phyloP scores from a whole-genome alignment of 2,888 invertebrate genomes.

The Morinoia aosen region DNA sequence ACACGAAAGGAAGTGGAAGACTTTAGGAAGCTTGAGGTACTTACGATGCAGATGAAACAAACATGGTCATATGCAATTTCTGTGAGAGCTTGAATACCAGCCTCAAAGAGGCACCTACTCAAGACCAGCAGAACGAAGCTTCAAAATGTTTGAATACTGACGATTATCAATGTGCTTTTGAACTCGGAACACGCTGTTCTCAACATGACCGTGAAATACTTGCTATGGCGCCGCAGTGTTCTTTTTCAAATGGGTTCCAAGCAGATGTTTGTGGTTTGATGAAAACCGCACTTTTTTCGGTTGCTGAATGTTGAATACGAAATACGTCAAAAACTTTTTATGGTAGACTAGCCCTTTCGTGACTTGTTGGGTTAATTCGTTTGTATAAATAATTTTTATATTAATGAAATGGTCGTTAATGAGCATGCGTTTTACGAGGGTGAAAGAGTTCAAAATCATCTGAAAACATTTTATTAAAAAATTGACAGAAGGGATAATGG shows the following conservation, averaged over 20 bases:
- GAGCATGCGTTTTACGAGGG: too few species aligned
- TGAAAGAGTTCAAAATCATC: too few species aligned
- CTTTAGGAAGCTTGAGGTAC: too few species aligned
- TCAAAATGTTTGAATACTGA: not conserved
- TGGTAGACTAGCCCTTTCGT: too few species aligned
- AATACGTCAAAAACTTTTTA: not conserved
- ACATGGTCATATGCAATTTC: not conserved
- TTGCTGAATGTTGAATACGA: not conserved
- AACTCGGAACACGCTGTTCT: not conserved
- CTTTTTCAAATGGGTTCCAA: not conserved
- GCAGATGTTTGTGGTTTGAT: not conserved
- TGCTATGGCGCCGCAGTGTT: too few species aligned
- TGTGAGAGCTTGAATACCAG: not conserved
- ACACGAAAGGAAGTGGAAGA: too few species aligned
- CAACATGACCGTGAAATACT: not conserved
- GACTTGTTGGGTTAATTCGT: too few species aligned
- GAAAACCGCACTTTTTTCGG: not conserved
- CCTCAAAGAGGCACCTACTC: not conserved
- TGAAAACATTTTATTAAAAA: too few species aligned
- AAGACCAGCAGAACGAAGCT: not conserved
- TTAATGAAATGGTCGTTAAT: too few species aligned
- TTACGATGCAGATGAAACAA: too few species aligned
- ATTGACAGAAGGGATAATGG: too few species aligned
- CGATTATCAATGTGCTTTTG: not conserved
- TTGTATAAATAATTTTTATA: too few species aligned